These are phyloP conservation scores for Dermatemys mawii DNA, from an alignment of 2,113 vertebrate species.

Conservation along the genomic window DNA sequence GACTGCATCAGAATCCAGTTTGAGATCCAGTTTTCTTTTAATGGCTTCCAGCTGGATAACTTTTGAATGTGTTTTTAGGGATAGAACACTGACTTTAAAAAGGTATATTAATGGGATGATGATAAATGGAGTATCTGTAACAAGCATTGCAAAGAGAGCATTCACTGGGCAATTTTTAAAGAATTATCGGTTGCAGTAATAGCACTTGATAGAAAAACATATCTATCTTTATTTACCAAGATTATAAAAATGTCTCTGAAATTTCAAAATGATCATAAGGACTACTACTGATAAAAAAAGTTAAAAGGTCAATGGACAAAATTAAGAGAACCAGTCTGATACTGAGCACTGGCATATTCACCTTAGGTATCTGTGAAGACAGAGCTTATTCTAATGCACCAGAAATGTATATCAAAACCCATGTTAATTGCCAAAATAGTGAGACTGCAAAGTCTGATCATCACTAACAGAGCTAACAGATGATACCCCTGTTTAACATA, in stretches of 20 bases:
- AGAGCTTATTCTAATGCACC: accelerated
- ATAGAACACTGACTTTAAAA: neutral
- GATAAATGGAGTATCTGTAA: neutral
- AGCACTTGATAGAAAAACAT: no score
- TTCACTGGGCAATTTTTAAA: neutral
- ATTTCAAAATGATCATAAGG: neutral
- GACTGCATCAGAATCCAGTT: neutral
- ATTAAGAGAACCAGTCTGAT: neutral
- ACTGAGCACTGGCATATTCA: neutral
- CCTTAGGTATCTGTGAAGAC: neutral
- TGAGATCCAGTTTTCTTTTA: neutral
- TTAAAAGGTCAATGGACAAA: neutral
- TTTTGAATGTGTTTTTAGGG: neutral
- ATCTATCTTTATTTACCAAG: neutral
- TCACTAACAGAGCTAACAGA: neutral
- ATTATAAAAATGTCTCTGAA: neutral
- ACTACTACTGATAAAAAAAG: neutral
- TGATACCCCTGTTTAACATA: neutral
- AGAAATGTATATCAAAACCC: neutral
- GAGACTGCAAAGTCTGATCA: neutral
- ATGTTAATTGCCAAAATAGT: neutral
- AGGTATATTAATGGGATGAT: neutral
- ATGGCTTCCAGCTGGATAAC: neutral
- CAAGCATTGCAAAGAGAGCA: neutral
- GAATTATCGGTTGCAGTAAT: neutral